A percentile compares a stretch with the other conserved stretches of the same genome.
Conservation (phyloP, 2,888 invertebrate genomes). For the Portevinia maculata region DNA sequence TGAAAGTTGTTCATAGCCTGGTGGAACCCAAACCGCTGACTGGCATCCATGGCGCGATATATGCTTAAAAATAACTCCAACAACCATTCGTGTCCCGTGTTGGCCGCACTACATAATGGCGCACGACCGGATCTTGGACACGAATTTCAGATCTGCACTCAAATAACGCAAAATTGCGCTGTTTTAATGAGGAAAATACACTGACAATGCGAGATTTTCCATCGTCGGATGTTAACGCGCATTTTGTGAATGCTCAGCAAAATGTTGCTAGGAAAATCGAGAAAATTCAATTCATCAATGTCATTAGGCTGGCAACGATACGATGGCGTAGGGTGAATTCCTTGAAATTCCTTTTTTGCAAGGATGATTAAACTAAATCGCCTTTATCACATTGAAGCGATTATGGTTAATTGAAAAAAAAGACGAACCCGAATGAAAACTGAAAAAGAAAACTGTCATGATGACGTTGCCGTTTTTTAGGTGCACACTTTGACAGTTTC, state of each 20-base stretch:
- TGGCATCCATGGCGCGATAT: conserved; percentile 7
- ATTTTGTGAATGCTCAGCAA: conserved; percentile 32
- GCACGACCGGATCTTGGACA: conserved; percentile 31
- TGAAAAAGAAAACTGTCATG: conserved; percentile 38
- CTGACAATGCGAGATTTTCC: conserved; percentile 34
- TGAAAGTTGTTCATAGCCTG: conserved; percentile 11
- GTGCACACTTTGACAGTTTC: conserved; percentile 53
- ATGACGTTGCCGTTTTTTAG: conserved; percentile 29
- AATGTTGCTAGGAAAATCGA: conserved; percentile 18
- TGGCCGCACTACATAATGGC: conserved; percentile 30
- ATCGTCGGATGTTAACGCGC: not conserved
- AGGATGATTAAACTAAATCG: conserved; percentile 56
- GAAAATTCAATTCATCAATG: conserved; percentile 69
- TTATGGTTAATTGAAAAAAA: conserved; percentile 39
- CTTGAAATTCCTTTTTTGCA: conserved; percentile 14
- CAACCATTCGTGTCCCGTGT: not conserved
- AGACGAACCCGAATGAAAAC: conserved; percentile 18
- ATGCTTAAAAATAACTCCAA: conserved; percentile 7
- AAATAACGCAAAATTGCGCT: conserved; percentile 30
- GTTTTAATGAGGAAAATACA: conserved; percentile 50
- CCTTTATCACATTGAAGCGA: conserved; percentile 47
- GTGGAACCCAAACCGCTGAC: conserved; percentile 6
- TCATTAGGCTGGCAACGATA: conserved; percentile 19
- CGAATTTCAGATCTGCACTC: conserved; percentile 11
- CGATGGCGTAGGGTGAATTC: not conserved